Evolutionary conservation across 2,888 invertebrate genomes (phyloP).

Genomic region (Automeris io): DNA sequence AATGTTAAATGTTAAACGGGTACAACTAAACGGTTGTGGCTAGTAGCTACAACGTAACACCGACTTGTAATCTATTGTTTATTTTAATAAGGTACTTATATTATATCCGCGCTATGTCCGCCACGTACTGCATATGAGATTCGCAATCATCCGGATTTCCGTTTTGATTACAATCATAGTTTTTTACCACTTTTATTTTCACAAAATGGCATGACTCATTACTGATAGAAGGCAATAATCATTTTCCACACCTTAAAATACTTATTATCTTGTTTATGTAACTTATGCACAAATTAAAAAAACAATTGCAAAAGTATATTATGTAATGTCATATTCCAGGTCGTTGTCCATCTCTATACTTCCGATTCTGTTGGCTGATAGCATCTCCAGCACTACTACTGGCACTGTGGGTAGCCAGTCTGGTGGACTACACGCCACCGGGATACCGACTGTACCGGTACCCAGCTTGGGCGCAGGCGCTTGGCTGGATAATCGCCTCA

Average conservation of each 20-base stretch:
- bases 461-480: conserved; percentile 89
- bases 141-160: conserved; percentile 8
- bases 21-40: too few species aligned
- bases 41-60: too few species aligned
- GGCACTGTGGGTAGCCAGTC: conserved; percentile 91
- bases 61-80: background rate
- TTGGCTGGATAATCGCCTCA: conserved; percentile 92
- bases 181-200: conserved; percentile 3
- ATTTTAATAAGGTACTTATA: conserved; percentile 1
- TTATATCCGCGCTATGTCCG: background rate
- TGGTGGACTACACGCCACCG: conserved; percentile 91
- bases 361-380: conserved; percentile 90
- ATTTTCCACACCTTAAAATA: conserved; percentile 17
- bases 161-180: conserved; percentile 6
- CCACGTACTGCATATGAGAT: background rate
- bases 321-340: conserved; percentile 31
- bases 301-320: conserved; percentile 7
- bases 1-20: too few species aligned
- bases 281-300: background rate
- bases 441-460: conserved; percentile 89
- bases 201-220: conserved; percentile 8
- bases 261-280: conserved; percentile 3
- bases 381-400: conserved; percentile 88
- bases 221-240: conserved; percentile 15
- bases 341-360: conserved; percentile 85